Conservation (phyloP, 2,888 invertebrate species). For the Melanostoma scalare region DNA sequence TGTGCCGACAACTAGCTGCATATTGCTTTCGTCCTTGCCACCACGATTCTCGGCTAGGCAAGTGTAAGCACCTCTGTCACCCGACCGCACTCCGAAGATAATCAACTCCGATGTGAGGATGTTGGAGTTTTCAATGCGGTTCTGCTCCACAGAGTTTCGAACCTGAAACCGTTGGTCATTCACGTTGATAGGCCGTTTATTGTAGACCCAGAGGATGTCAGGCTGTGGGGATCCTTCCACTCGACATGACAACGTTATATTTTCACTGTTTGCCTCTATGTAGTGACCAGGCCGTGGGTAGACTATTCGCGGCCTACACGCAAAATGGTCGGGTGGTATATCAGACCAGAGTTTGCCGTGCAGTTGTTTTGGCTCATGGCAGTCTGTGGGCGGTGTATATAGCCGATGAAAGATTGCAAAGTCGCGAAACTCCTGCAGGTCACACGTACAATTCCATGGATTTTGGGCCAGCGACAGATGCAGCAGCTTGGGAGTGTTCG, state of each 20-base stretch:
- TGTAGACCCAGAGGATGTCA: conserved; percentile 86
- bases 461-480: conserved; percentile 91
- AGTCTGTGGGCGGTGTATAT: conserved; percentile 89
- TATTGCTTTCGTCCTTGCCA: conserved; percentile 89
- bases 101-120: conserved; percentile 84
- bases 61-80: conserved; percentile 88
- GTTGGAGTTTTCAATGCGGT: conserved; percentile 72
- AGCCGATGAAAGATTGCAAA: conserved; percentile 89
- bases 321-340: conserved; percentile 88
- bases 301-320: conserved; percentile 90
- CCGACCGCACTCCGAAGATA: conserved; percentile 84
- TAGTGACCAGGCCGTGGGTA: conserved; percentile 83
- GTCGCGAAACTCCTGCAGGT: conserved; percentile 89
- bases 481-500: conserved; percentile 86
- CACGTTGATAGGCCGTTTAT: conserved; percentile 78
- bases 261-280: conserved; percentile 85
- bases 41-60: conserved; percentile 93
- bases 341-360: conserved; percentile 89
- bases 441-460: conserved; percentile 95
- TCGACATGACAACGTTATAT: conserved; percentile 89
- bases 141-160: conserved; percentile 78
- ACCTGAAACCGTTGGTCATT: conserved; percentile 79
- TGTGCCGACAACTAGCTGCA: conserved; percentile 85
- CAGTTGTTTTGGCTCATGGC: conserved; percentile 87
- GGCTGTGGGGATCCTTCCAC: conserved; percentile 86